These are phyloP conservation scores for Medauroidea extradentata DNA, from an alignment of 1,140 invertebrate genomes.

Conservation along the genomic window DNA sequence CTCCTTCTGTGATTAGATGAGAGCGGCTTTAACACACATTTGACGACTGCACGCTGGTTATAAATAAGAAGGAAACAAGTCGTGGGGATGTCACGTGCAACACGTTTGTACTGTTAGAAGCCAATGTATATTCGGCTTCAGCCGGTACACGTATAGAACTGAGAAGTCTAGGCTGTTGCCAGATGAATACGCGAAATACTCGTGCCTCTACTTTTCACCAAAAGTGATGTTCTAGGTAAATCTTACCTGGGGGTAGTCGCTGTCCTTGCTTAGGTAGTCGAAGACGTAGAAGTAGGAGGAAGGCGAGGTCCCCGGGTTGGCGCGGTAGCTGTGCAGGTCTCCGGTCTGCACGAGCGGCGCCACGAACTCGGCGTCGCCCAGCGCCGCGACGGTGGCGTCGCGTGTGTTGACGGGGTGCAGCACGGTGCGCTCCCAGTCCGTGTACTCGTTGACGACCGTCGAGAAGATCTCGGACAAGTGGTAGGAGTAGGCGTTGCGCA, in stretches of 20 bases:
- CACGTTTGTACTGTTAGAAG: no score
- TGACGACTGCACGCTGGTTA: no score
- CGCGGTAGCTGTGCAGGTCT: conserved; percentile 20
- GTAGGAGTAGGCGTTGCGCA: conserved; percentile 51
- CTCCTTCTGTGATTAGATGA: no score
- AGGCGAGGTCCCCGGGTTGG: conserved; percentile 6
- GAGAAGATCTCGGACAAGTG: conserved; percentile 58
- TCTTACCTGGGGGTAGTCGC: conserved; percentile 39
- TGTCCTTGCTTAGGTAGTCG: conserved; percentile 48
- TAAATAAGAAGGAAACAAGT: no score
- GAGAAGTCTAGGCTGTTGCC: no score
- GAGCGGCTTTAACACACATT: no score
- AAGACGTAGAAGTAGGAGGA: conserved; percentile 49
- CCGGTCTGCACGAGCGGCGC: conserved; percentile 31
- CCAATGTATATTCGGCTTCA: no score
- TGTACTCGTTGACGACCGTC: conserved; percentile 59
- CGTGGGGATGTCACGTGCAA: no score
- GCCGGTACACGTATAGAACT: no score
- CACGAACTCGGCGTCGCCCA: conserved; percentile 49
- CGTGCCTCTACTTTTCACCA: no score
- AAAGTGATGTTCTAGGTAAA: no score
- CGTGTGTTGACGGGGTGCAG: conserved; percentile 48
- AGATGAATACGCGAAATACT: no score
- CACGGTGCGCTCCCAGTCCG: conserved; percentile 51
- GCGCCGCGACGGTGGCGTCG: conserved; percentile 52